Evolutionary conservation across 2,113 vertebrate species (phyloP), one percentile per base, ranked within the genome.

Genomic region (Engraulis encrasicolus): DNA sequence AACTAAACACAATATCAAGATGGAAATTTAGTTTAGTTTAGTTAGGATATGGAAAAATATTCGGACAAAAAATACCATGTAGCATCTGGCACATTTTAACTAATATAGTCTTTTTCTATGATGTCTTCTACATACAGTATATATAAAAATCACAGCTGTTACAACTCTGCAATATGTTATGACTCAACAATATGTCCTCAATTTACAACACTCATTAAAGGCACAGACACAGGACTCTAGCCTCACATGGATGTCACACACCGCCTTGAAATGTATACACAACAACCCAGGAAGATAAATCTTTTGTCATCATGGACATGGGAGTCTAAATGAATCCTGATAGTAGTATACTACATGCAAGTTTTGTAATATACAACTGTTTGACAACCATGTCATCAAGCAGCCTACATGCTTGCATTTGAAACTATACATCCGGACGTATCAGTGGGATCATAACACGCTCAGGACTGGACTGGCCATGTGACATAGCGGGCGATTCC

Each of bases 181-280:
- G n/a, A 17, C 12, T n/a, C n/a, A n/a, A 34, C 66, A 45, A 45
- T 34, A 9, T n/a, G 58, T 4, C 23, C n/a, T 61, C 6, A 3
- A 61, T 61, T 61, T 23, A 61, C 14, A 74, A 34, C 2, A 17
- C 66, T 36, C 66, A 31, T 74, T 34, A 74, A 34, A 27, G 66
- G 27, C 31, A 2, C 34, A 31, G 58, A 66, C 23, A 71, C 38
- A 34, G 79, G 81, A 49, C 31, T 11, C 23, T 9, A 14, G n/a
- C 38, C 18, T 66, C 31, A 61, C 14, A 50, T 49, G 23, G 77
- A 81, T 81, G 80, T 85, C 80, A 82, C 45, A 19, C 34, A 31
- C 48, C 80, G 77, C 37, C 77, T 6, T 71, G 38, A 58, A 27
- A 79, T 74, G 11, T 6, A 34, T 20, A 23, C 19, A 71, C 38